phyloP scores from a whole-genome alignment of 1,140 invertebrate genomes.

The Mizuhopecten yessoensis region DNA sequence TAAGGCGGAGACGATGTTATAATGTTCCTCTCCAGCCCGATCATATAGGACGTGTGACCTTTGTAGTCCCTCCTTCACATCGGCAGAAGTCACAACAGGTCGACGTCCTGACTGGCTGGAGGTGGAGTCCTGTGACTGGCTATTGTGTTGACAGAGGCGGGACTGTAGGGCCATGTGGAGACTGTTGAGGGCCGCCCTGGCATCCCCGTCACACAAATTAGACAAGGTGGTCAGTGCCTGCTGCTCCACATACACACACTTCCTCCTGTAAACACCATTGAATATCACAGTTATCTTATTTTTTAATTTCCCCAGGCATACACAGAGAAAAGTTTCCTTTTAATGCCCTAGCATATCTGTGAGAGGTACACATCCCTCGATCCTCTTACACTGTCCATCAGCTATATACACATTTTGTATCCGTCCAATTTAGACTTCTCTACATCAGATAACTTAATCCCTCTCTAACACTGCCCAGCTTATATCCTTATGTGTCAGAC shows the following conservation, averaged over 20 bases:
- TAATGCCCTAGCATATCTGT: too few relatives aligned
- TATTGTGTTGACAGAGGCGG: not conserved
- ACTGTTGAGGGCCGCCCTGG: slow-evolving; percentile 90
- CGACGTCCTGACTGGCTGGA: not conserved
- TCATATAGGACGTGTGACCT: slow-evolving; percentile 91
- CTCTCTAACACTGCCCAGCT: not conserved
- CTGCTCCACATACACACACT: slow-evolving; percentile 85
- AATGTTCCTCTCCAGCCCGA: slow-evolving; percentile 91
- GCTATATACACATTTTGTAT: too few relatives aligned
- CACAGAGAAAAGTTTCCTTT: too few relatives aligned
- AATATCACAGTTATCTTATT: not conserved
- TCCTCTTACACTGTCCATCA: too few relatives aligned
- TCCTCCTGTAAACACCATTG: slow-evolving; percentile 41
- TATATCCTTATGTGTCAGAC: not conserved
- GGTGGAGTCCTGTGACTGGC: not conserved
- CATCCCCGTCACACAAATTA: slow-evolving; percentile 92
- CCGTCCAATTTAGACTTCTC: too few relatives aligned
- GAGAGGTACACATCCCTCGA: too few relatives aligned
- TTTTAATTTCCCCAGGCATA: too few relatives aligned
- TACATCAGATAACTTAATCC: not conserved
- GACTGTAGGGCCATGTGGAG: slow-evolving; percentile 89
- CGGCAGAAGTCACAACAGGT: slow-evolving; percentile 69
- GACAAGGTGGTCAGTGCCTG: slow-evolving; percentile 88
- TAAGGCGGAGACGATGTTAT: slow-evolving; percentile 92
- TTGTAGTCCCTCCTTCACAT: slow-evolving; percentile 84